Conservation (phyloP, 2,888 invertebrate genomes). For the Conchocele bisecta region DNA sequence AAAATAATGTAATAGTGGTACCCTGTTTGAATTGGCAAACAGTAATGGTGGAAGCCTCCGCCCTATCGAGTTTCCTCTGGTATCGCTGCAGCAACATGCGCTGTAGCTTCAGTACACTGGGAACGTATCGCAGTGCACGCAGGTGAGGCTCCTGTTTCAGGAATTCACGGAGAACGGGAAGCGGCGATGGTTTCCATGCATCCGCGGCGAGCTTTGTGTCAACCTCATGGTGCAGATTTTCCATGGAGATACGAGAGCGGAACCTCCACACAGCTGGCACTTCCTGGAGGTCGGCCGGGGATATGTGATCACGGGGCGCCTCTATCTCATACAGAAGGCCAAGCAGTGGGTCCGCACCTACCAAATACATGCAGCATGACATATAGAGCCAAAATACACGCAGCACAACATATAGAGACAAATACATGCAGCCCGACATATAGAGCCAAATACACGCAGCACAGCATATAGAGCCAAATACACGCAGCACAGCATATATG, state of each 20-base stretch:
- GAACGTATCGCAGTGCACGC: conserved; percentile 66
- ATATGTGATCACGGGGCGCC: conserved; percentile 5
- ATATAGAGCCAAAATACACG: no score
- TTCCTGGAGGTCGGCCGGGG: conserved; percentile 38
- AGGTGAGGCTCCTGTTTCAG: conserved; percentile 63
- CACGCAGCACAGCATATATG: no score
- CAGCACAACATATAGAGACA: no score
- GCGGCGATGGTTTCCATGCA: conserved; percentile 4
- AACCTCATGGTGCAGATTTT: conserved; percentile 60
- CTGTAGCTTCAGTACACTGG: conserved; percentile 67
- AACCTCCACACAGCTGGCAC: conserved; percentile 60
- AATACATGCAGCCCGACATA: background rate
- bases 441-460: no score
- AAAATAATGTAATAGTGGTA: no score
- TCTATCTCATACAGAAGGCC: conserved; percentile 56
- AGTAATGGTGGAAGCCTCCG: conserved; percentile 65
- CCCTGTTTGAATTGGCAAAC: conserved; percentile 33
- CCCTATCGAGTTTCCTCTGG: conserved; percentile 66
- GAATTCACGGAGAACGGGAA: conserved; percentile 12
- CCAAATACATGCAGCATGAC: background rate
- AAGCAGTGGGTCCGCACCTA: conserved; percentile 56
- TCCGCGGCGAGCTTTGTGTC: conserved; percentile 7
- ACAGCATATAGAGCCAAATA: no score
- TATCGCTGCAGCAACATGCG: conserved; percentile 60
- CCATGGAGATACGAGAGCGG: conserved; percentile 58